Evolutionary conservation across 2,797 vertebrate species (phyloP).

Genomic region (Monodelphis domestica): DNA sequence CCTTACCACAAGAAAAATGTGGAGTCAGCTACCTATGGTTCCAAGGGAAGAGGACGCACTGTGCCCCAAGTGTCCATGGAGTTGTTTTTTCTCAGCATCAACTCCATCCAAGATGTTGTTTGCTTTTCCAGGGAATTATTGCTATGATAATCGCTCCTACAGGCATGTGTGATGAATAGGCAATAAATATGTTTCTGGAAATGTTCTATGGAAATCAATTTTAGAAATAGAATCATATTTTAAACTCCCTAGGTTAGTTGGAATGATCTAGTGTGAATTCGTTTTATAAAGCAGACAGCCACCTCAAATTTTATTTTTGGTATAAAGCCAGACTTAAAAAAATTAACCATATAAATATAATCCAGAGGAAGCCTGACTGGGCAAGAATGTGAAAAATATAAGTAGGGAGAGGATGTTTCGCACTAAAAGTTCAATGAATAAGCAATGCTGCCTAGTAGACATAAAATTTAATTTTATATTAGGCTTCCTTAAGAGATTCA

Average conservation of each 20-base stretch:
- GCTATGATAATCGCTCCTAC: constrained; percentile 6
- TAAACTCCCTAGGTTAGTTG: background rate
- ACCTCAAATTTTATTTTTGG: constrained; percentile 1
- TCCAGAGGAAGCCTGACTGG: background rate
- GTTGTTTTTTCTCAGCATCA: constrained; percentile 11
- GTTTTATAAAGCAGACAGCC: constrained; percentile 1
- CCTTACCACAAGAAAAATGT: constrained; percentile 41
- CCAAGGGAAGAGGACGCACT: background rate
- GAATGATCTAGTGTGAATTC: background rate
- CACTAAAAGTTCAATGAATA: background rate
- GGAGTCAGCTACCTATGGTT: constrained; percentile 18
- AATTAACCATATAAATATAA: background rate
- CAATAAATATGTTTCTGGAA: background rate
- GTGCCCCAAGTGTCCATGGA: background rate
- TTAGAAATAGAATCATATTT: background rate
- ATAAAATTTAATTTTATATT: background rate
- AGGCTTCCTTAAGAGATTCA: background rate
- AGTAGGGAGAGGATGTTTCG: background rate
- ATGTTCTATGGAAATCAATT: background rate
- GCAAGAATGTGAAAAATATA: background rate
- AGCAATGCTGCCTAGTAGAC: background rate
- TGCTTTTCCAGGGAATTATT: constrained; percentile 31
- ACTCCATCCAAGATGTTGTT: background rate
- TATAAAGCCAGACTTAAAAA: background rate
- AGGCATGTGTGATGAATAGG: constrained; percentile 26